Evolutionary conservation across 23 tunicate genomes (phyloP), one percentile per base, ranked within the genome.

Genomic region (Botrylloides violaceus): DNA sequence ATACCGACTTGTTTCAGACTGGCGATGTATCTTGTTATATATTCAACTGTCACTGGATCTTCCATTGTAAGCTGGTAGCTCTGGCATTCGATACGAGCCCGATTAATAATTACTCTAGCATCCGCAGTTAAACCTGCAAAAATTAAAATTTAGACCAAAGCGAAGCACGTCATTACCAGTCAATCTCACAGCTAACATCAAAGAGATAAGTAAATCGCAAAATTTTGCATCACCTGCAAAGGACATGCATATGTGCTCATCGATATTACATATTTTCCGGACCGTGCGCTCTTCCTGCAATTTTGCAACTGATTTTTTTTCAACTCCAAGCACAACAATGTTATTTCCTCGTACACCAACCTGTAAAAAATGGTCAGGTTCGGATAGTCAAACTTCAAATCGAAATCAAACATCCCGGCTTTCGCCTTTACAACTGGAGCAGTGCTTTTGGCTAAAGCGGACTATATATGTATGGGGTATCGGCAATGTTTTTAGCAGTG

Each of bases 221-320:
- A 49, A 49, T 49, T 49, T n/a, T 49, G 20, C n/a, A 0, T 19
- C 7, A 68, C 95, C 97, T 33, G 98, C 98, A 81, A 93, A 93
- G 18, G 98, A 90, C 92, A 93, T 86, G 50, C 84, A 77, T 37
- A 93, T 85, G 66, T 93, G 98, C 33, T 85, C 84, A 73, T 93
- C 98, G 0, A 93, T 86, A 29, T 78, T 78, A 82, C 98, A 93
- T 32, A 93, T 93, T 63, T 93, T 93, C 72, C 98, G 29, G 23
- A 93, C 98, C 2, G 98, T 93, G 63, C 98, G 76, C 64, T 93
- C 98, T 55, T 93, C 98, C 65, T 93, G 98, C 19, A 93, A 64
- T 53, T 93, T 86, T 12, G 92, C 85, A 56, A 86, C 93, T 4
- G 98, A 81, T 59, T 93, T 93, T 63, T 86, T 93, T 63, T 93